Evolutionary conservation across 2,888 invertebrate species (phyloP).

Genomic region (Lamellibrachia columna): DNA sequence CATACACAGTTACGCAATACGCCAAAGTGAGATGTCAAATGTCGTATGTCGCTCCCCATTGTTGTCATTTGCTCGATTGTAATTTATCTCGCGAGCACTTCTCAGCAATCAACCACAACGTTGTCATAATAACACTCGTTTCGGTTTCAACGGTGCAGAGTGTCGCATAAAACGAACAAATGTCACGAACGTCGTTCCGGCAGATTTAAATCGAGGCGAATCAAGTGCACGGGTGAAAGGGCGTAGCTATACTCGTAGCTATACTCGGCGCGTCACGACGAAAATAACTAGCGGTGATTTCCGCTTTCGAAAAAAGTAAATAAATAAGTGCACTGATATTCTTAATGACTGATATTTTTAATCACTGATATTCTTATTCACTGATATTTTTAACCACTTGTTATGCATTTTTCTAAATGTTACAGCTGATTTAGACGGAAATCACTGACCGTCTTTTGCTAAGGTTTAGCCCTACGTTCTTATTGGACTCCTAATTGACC

Average conservation of each 20-base stretch:
- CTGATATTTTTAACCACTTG: neutral
- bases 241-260: neutral
- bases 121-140: neutral
- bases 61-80: neutral
- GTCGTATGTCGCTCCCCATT: neutral
- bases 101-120: neutral
- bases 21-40: neutral
- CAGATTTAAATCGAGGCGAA: neutral
- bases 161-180: neutral
- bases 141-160: conserved; percentile 4
- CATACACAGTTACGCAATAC: neutral
- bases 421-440: neutral
- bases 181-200: neutral
- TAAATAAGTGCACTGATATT: neutral
- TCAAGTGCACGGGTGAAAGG: neutral
- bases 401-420: neutral
- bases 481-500: neutral
- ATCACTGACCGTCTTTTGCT: neutral
- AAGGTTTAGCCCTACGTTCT: neutral
- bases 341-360: too few species aligned
- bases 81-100: neutral
- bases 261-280: neutral
- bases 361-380: neutral
- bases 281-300: neutral
- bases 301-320: neutral